Evolutionary conservation across 2,113 vertebrate species (phyloP).

Genomic region (Forbesichthys papilliferus): DNA sequence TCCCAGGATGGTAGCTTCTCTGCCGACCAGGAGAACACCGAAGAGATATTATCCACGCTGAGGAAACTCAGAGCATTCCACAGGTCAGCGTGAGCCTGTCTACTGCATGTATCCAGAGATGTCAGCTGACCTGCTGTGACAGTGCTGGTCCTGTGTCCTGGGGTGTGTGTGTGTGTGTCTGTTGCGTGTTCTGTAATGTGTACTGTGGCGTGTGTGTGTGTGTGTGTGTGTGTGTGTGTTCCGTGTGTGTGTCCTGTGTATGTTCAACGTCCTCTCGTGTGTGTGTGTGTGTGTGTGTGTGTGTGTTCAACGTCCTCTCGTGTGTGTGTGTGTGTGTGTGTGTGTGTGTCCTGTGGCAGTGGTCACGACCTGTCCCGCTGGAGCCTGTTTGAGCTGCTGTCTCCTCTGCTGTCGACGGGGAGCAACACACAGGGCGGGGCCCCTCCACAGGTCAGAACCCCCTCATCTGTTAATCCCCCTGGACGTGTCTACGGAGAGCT

Average conservation of each 20-base stretch:
- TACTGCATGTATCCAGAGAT: not conserved
- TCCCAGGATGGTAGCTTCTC: conserved; percentile 74
- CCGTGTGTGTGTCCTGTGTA: no score
- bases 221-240: no score
- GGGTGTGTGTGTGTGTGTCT: no score
- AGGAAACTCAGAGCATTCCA: conserved; percentile 84
- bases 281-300: not conserved
- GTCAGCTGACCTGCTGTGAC: not conserved
- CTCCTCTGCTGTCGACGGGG: conserved; percentile 75
- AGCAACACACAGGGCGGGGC: conserved; percentile 51
- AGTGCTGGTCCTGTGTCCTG: no score
- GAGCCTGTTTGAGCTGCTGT: conserved; percentile 78
- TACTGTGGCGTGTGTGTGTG: no score
- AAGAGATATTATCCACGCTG: conserved; percentile 69
- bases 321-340: not conserved
- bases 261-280: no score
- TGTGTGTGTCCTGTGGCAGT: conserved; percentile 59
- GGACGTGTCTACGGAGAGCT: not conserved
- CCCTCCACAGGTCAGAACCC: conserved; percentile 72
- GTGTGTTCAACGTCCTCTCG: not conserved
- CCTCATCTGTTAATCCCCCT: not conserved
- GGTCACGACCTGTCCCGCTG: conserved; percentile 84
- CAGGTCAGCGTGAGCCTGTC: conserved; percentile 76
- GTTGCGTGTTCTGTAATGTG: no score
- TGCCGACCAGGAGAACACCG: conserved; percentile 62